These are phyloP conservation scores for Eristalis tenax DNA, from an alignment of 2,888 invertebrate species.

Conservation along the genomic window DNA sequence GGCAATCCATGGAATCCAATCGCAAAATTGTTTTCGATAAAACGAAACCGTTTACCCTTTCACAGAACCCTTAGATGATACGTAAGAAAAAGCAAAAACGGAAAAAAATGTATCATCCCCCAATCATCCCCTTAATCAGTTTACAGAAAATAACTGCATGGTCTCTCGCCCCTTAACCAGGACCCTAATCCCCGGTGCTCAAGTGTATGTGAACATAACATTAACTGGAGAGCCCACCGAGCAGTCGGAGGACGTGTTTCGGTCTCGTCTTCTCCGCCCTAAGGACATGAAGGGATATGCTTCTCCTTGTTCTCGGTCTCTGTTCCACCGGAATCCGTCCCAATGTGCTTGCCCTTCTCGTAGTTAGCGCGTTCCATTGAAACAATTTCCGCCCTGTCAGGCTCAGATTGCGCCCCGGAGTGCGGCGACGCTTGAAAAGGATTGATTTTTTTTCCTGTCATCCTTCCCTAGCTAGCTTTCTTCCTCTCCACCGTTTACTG, in stretches of 20 bases:
- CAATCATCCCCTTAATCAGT: slow-evolving; percentile 31
- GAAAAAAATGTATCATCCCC: slow-evolving; percentile 17
- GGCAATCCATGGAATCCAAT: slow-evolving; percentile 26
- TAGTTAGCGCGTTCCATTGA: slow-evolving; percentile 54
- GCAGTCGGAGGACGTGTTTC: slow-evolving; percentile 19
- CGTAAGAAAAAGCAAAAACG: neutral
- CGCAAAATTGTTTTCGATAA: slow-evolving; percentile 57
- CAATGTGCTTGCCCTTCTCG: slow-evolving; percentile 1
- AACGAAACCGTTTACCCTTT: slow-evolving; percentile 50
- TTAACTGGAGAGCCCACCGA: neutral
- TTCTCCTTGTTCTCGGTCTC: neutral
- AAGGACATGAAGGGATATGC: slow-evolving; percentile 44
- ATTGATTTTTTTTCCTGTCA: neutral
- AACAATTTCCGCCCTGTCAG: slow-evolving; percentile 63
- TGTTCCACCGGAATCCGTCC: too few species aligned
- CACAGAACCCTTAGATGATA: neutral
- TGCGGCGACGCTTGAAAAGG: slow-evolving; percentile 4
- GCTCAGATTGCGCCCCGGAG: slow-evolving; percentile 34
- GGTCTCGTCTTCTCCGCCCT: slow-evolving; percentile 25
- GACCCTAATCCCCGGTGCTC: slow-evolving; percentile 24
- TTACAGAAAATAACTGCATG: slow-evolving; percentile 28
- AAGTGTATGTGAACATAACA: slow-evolving; percentile 18
- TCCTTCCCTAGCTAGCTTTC: too few species aligned
- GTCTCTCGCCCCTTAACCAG: neutral
- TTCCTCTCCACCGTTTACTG: slow-evolving; percentile 5